Evolutionary conservation across 2,797 vertebrate genomes (phyloP), one percentile per base, ranked within the genome.

Genomic region (Dermochelys coriacea): DNA sequence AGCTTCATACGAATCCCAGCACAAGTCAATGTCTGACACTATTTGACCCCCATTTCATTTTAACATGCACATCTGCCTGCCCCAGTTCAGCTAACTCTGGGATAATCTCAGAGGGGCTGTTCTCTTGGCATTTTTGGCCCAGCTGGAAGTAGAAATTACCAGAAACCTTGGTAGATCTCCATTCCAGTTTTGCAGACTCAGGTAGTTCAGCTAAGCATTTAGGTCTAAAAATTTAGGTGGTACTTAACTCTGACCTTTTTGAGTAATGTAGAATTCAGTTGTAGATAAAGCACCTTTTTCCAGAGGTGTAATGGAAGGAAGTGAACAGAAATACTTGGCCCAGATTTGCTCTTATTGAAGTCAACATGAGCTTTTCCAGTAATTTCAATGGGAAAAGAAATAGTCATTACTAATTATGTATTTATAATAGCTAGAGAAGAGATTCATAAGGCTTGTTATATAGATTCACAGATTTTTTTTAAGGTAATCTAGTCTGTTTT

Each of bases 251-350:
- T 64, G 61, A 31, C 14, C 12, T n/a, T n/a, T 64, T 64, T 64
- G 84, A 61, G 49, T 64, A 88, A 88, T 47, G 71, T 77, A 87
- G 51, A 83, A n/a, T 19, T 64, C 23, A 31, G 71, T 27, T 52
- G 85, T 37, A 50, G 85, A 25, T 11, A 78, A 86, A 82, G 64
- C 64, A 78, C 80, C 88, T 86, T 93, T 93, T 84, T 81, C 84
- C 54, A 78, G 21, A 78, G 31, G 61, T 84, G 29, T 50, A 88
- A 57, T 4, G 47, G 21, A 52, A 52, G 19, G 14, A 90, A 86
- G 85, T 34, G 45, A 57, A 90, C 68, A 55, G 14, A 34, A 79
- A 82, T 57, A 27, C 4, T 23, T 5, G 3, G 3, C 9, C 31
- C 54, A 23, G 34, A 19, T 57, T 21, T 23, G 31, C 31, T 89